Evolutionary conservation across 1,140 invertebrate genomes (phyloP).

Genomic region (Drosophila bipectinata): DNA sequence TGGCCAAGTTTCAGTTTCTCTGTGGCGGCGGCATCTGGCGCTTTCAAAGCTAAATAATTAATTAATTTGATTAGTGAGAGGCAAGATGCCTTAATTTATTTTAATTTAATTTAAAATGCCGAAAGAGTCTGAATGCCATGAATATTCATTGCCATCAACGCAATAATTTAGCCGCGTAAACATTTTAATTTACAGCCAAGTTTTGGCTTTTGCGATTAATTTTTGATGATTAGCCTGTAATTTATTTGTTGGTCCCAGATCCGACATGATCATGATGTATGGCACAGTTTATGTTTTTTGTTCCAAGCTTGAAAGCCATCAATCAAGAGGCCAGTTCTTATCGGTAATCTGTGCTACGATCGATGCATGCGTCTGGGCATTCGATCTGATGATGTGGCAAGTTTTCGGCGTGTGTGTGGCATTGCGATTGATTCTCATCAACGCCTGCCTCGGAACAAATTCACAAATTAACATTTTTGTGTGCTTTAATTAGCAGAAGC

Average conservation of each 20-base stretch:
- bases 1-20: constrained; percentile 33
- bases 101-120: constrained; percentile 63
- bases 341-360: constrained; percentile 22
- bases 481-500: constrained; percentile 65
- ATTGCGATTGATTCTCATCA: constrained; percentile 45
- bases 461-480: constrained; percentile 55
- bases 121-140: constrained; percentile 33
- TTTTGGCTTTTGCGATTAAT: constrained; percentile 68
- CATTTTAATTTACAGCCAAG: constrained; percentile 73
- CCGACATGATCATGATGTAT: constrained; percentile 33
- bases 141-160: constrained; percentile 67
- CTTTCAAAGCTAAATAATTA: constrained; percentile 68
- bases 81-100: constrained; percentile 61
- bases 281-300: constrained; percentile 46
- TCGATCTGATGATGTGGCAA: constrained; percentile 33
- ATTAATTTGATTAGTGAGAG: constrained; percentile 69
- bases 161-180: constrained; percentile 69
- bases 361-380: neutral
- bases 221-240: constrained; percentile 68
- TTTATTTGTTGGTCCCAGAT: constrained; percentile 55
- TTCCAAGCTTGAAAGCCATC: constrained; percentile 39
- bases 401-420: constrained; percentile 41
- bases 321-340: constrained; percentile 45
- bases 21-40: constrained; percentile 55
- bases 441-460: constrained; percentile 57